Percentiles rank a stretch among this genome's conserved stretches.
These are phyloP conservation scores for Pristionchus maxplancki DNA, from an alignment of 2,888 invertebrate genomes.

Conservation along the genomic window DNA sequence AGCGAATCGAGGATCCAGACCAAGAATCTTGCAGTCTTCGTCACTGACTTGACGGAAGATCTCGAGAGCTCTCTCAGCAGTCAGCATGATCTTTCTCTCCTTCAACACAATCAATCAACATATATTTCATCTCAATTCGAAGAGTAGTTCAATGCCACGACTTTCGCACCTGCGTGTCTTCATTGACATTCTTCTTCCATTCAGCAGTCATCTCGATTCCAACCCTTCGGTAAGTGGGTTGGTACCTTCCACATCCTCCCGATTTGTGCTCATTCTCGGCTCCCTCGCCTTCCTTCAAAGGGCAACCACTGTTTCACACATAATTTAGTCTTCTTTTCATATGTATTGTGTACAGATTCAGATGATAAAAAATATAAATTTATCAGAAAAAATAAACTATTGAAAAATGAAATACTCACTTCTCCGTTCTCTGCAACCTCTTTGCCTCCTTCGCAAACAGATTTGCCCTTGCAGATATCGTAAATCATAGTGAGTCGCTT, in stretches of 20 bases:
- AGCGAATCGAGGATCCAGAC: conserved; percentile 91
- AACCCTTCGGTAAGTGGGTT: conserved; percentile 90
- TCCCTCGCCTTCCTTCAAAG: conserved; percentile 57
- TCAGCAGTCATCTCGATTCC: conserved; percentile 96
- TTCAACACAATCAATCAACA: conserved; percentile 53
- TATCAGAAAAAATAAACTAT: not conserved
- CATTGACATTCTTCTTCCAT: conserved; percentile 96
- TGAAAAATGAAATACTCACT: conserved; percentile 23
- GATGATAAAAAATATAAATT: not conserved
- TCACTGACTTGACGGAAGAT: conserved; percentile 94
- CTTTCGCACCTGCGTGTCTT: conserved; percentile 88
- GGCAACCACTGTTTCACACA: not conserved
- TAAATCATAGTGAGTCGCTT: conserved; percentile 95
- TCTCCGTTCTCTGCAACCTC: conserved; percentile 80
- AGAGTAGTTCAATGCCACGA: too few relatives aligned
- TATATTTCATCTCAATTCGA: too few relatives aligned
- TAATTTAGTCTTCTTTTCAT: not conserved
- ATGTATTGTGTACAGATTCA: conserved; percentile 14
- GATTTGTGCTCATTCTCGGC: conserved; percentile 83
- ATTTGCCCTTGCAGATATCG: conserved; percentile 97
- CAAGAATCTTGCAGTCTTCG: conserved; percentile 91
- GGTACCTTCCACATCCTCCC: conserved; percentile 98
- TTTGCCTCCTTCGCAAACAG: conserved; percentile 97
- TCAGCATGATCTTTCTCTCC: conserved; percentile 92
- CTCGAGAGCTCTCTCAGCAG: conserved; percentile 97